Evolutionary conservation across 2,888 invertebrate species (phyloP).

Genomic region (Orgyia antiqua): DNA sequence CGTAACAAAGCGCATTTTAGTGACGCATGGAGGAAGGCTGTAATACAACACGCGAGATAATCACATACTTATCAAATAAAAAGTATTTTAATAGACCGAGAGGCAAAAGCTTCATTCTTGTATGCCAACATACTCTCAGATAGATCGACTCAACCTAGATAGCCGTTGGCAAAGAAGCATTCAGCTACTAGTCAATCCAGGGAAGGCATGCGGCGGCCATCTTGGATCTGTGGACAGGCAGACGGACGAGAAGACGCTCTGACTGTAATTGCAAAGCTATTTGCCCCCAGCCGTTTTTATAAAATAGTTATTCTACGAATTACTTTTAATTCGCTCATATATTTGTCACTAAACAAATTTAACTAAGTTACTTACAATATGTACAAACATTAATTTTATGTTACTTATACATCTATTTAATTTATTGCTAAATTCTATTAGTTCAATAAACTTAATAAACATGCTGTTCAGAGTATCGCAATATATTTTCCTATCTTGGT

Average conservation of each 20-base stretch:
- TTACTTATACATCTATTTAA: not conserved
- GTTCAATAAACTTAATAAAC: not conserved
- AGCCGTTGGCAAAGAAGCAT: conserved; percentile 64
- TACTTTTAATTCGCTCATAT: conserved; percentile 27
- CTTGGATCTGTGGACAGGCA: conserved; percentile 53
- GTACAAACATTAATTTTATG: not conserved
- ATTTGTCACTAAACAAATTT: conserved; percentile 1
- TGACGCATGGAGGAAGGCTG: conserved; percentile 33
- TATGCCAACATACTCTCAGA: conserved; percentile 52
- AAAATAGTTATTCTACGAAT: conserved; percentile 45
- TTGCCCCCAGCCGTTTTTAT: conserved; percentile 63
- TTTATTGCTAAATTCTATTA: not conserved
- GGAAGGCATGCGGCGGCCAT: conserved; percentile 70
- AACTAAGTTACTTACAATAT: not conserved
- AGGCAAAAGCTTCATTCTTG: conserved; percentile 54
- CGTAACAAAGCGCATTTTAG: conserved; percentile 36
- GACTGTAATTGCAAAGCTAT: conserved; percentile 69
- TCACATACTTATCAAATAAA: conserved; percentile 62
- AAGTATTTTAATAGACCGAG: conserved; percentile 67
- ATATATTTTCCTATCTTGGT: not conserved
- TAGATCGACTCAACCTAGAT: conserved; percentile 59
- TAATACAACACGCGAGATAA: conserved; percentile 45
- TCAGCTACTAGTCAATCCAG: conserved; percentile 74
- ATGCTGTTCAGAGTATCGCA: not conserved
- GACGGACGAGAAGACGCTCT: conserved; percentile 55